Evolutionary conservation across 2,113 vertebrate genomes (phyloP), one percentile per base, ranked within the genome.

Genomic region (Hippolais icterina): DNA sequence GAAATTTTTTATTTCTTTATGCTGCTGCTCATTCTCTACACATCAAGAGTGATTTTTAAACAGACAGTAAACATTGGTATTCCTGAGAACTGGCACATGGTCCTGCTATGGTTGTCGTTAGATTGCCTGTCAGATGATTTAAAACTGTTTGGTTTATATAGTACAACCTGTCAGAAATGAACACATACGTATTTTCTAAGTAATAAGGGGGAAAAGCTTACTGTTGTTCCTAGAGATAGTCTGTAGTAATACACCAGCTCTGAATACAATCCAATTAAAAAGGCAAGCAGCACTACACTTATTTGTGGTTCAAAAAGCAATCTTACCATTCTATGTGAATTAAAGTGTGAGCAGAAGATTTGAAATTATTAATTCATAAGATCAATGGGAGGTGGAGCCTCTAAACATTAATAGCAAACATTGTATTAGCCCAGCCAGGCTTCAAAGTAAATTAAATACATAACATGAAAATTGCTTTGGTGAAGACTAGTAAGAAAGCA

Each of bases 351-450:
- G 22, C 24, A 87, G 78, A 90, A 85, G 24, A 64, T 59, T 91
- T 93, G 54, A 49, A 86, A 66, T 90, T 82, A 95, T 96, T 91
- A 83, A 95, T 85, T 89, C 52, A 85, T 94, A 66, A 44, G 19
- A 90, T 78, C 35, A 82, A 33, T 56, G 49, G 68, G 63, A 94
- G 52, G 64, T 52, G 29, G 42, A 71, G 63, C 46, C 60, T 89
- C 28, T 88, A 94, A 90, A 44, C 54, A 53, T 80, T 94, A 97
- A 94, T 71, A 89, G 56, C 70, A 88, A 91, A 75, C 46, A 49
- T 41, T 57, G 63, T 74, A 69, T 65, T 69, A 92, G 33, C 16
- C 9, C 64, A 63, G 25, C 37, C 46, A 90, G 76, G 13, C 46
- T 95, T 93, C 82, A 79, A 93, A 83, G 39, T 84, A 44, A 83